Evolutionary conservation across 1,140 invertebrate genomes (phyloP), one percentile per base, ranked within the genome.

Genomic region (Leucophenga varia): DNA sequence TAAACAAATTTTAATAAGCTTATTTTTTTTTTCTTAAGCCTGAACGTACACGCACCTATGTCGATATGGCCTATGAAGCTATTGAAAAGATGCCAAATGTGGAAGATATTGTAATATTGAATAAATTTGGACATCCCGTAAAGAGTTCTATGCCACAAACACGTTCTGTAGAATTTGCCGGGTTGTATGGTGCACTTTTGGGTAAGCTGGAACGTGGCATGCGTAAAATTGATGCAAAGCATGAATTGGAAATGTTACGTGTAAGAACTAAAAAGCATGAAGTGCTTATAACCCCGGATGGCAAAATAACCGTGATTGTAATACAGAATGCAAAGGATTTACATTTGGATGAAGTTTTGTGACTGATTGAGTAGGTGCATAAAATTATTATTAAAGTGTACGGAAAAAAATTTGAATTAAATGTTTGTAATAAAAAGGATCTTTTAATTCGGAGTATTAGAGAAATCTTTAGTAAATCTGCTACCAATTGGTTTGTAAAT

Each of bases 291-390:
- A 54, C 57, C 6, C 67, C 67, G 2, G 71, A 74, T 47, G 59
- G 54, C 1, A 74, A 74, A 54, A 70, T 74, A 40, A 74, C 71
- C 14, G 25, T 59, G 5, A 54, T 74, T 14, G 71, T 72, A 3
- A 57, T 72, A 6, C 71, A 74, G 42, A 58, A 67, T 46, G 64
- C 71, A 2, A 44, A 48, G 8, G 63, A 68, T 54, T 79, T 82
- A 43, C 64, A 90, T 88, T 86, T 89, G 5, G 88, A 86, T 75
- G 96, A 98, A 84, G 91, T 98, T n/a, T n/a, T n/a, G n/a, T n/a
- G n/a, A n/a, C n/a, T n/a, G n/a, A n/a, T n/a, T n/a, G n/a, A n/a
- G n/a, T n/a, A n/a, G n/a, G n/a, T n/a, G n/a, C n/a, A n/a, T n/a
- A n/a, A n/a, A n/a, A n/a, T n/a, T n/a, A n/a, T n/a, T n/a, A n/a